Conservation (phyloP, 2,888 invertebrate species). For the Megamerina dolium region DNA sequence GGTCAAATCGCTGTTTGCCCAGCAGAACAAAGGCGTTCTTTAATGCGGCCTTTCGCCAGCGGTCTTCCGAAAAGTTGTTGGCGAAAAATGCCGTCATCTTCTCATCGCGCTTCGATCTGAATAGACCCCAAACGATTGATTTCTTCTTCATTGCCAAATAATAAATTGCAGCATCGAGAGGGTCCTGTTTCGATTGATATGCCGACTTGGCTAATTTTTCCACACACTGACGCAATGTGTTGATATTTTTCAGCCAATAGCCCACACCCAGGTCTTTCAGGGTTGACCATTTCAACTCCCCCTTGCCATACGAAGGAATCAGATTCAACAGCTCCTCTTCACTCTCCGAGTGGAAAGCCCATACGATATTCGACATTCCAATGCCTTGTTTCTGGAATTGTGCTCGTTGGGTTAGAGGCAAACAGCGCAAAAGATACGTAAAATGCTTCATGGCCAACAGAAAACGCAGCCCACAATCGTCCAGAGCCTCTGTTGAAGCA, state of each 20-base stretch:
- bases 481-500: constrained; percentile 71
- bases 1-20: constrained; percentile 92
- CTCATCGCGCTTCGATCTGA: constrained; percentile 78
- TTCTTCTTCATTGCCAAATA: constrained; percentile 99
- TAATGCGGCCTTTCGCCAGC: constrained; percentile 95
- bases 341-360: constrained; percentile 99
- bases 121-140: constrained; percentile 91
- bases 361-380: constrained; percentile 86
- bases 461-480: constrained; percentile 96
- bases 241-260: constrained; percentile 91
- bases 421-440: constrained; percentile 86
- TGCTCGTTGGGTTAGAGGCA: constrained; percentile 83
- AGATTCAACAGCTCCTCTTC: constrained; percentile 89
- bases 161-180: constrained; percentile 94
- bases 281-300: constrained; percentile 81
- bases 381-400: constrained; percentile 81
- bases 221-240: constrained; percentile 73
- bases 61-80: constrained; percentile 86
- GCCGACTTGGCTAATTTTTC: constrained; percentile 92
- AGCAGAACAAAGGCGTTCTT: constrained; percentile 97
- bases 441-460: constrained; percentile 97
- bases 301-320: constrained; percentile 81
- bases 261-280: constrained; percentile 86
- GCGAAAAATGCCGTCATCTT: constrained; percentile 94
- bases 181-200: constrained; percentile 87